A percentile compares a stretch with the other conserved stretches of the same genome.
phyloP scores from a whole-genome alignment of 2,113 vertebrate genomes.

The Cryptotis parvus region DNA sequence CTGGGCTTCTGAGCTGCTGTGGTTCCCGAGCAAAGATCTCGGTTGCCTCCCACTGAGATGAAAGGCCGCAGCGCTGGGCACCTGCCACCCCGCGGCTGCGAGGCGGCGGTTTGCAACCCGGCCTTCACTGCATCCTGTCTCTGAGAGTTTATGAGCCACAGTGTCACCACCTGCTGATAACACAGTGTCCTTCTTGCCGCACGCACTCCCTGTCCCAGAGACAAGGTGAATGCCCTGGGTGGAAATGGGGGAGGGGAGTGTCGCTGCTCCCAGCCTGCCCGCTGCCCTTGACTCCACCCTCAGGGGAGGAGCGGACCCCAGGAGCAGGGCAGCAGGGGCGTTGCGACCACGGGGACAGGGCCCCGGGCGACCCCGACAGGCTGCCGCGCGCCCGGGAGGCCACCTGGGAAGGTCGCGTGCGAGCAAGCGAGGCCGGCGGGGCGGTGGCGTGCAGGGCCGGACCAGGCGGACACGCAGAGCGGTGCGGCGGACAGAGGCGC shows the following conservation, averaged over 20 bases:
- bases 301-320: neutral
- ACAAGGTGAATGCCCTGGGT: constrained; percentile 62
- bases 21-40: too few relatives aligned
- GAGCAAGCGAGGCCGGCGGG: neutral
- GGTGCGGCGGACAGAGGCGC: constrained; percentile 60
- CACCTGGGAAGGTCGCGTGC: neutral
- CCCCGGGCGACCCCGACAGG: neutral
- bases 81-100: too few relatives aligned
- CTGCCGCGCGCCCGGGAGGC: neutral
- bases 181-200: constrained; percentile 20
- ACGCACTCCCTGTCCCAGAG: constrained; percentile 42
- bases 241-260: too few relatives aligned
- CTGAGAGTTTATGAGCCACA: neutral
- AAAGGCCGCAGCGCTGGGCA: too few relatives aligned
- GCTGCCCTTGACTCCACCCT: too few relatives aligned
- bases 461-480: constrained; percentile 62
- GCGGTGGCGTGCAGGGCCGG: neutral
- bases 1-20: too few relatives aligned
- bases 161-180: constrained; percentile 15
- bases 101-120: neutral
- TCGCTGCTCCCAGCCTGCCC: too few relatives aligned
- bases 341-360: neutral
- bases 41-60: too few relatives aligned
- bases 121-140: neutral
- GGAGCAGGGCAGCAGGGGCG: too few relatives aligned